Percentiles rank a stretch among this genome's conserved stretches.
Evolutionary conservation across 2,888 invertebrate species (phyloP).

Genomic region (Phanerotoma sp.): DNA sequence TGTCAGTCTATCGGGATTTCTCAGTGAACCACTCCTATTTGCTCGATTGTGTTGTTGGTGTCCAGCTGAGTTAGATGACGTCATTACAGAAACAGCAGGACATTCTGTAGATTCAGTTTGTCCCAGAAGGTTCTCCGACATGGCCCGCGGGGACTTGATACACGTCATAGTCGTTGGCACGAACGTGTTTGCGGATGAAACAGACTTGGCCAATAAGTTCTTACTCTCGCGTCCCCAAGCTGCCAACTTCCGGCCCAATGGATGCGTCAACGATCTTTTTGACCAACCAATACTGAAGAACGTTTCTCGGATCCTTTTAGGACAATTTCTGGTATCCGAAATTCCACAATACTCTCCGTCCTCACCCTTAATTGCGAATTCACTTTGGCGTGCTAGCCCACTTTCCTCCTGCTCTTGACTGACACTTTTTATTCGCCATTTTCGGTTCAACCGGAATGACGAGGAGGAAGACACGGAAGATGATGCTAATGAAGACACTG

Average conservation of each 20-base stretch:
- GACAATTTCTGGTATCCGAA: not conserved
- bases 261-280: constrained; percentile 29
- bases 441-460: constrained; percentile 11
- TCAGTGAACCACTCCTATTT: constrained; percentile 46
- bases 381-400: not conserved
- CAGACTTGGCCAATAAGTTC: constrained; percentile 48
- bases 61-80: constrained; percentile 20
- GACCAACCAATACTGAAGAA: constrained; percentile 27
- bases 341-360: not conserved
- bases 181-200: constrained; percentile 50
- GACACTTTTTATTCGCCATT: constrained; percentile 3
- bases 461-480: constrained; percentile 8
- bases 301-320: not conserved
- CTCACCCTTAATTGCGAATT: not conserved
- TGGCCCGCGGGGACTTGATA: constrained; percentile 52
- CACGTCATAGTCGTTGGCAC: constrained; percentile 51
- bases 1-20: constrained; percentile 44
- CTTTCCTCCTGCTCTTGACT: not conserved
- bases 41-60: constrained; percentile 7
- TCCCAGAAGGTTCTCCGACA: constrained; percentile 54
- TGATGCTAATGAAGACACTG: constrained; percentile 17
- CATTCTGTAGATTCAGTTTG: constrained; percentile 43
- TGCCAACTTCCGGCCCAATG: constrained; percentile 20
- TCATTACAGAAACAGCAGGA: constrained; percentile 21
- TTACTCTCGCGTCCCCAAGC: constrained; percentile 36